Evolutionary conservation across 2,888 invertebrate genomes (phyloP), one percentile per base, ranked within the genome.

Genomic region (Hoplodrina blanda): DNA sequence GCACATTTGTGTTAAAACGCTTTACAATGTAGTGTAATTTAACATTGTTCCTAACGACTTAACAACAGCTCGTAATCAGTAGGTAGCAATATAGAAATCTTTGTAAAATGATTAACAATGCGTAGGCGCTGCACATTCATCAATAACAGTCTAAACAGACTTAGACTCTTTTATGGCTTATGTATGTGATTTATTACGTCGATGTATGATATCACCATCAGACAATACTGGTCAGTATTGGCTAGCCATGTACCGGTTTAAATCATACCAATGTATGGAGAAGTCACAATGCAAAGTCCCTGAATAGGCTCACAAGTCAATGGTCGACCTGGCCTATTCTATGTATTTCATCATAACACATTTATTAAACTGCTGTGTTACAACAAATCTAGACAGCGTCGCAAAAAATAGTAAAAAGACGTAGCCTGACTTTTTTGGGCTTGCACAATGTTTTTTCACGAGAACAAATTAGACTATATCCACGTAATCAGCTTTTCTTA

Each of bases 141-240:
- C 64, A 80, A 70, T 54, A 57, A 6, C n/a, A 62, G 44, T 71
- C 57, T 66, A 52, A 66, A 72, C 69, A 77, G 57, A 54, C 64
- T 69, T 33, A 60, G 17, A 65, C 41, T 63, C 37, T 60, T 59
- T 68, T 56, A 69, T 69, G 53, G 33, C 11, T 52, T 25, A 30
- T 44, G 8, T 49, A 52, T 62, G 50, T 65, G 62, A 55, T 52
- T 50, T 69, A 54, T 66, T 63, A 54, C 69, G n/a, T 50, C 44
- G 20, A 46, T 33, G 61, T n/a, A 77, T 78, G 80, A 78, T 82
- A 72, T 80, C 82, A 80, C 67, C 69, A 54, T 49, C 52, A 54
- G 30, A 78, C 69, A 83, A 81, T 70, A 46, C 49, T 62, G 25
- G 41, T 61, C 55, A 70, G 52, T 64, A 57, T 2, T 63, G 54